Conservation (phyloP, 2,113 vertebrate species). For the Podilymbus podiceps region DNA sequence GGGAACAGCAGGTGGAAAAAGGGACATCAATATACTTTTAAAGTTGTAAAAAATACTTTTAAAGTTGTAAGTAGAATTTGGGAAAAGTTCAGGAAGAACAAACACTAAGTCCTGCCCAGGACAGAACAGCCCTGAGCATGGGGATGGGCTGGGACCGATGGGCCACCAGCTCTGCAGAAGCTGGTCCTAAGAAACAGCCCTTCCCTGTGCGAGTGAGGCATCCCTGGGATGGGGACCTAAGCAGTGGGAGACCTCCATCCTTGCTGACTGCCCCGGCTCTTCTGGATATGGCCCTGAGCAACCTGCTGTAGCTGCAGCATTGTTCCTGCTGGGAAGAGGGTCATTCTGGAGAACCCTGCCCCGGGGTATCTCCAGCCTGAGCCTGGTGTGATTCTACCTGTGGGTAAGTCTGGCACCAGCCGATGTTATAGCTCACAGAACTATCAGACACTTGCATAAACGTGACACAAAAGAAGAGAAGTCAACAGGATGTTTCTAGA, state of each 20-base stretch:
- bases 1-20: background rate
- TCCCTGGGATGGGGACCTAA: rapidly evolving
- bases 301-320: background rate
- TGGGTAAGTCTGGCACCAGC: background rate
- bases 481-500: background rate
- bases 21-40: background rate
- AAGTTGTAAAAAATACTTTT: background rate
- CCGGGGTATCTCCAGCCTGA: background rate
- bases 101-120: background rate
- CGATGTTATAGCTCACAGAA: background rate
- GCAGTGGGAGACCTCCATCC: background rate
- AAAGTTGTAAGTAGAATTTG: background rate
- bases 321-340: background rate
- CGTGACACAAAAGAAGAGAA: background rate
- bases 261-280: rapidly evolving
- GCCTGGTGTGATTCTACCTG: background rate
- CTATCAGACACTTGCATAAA: background rate
- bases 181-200: background rate
- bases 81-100: background rate
- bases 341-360: rapidly evolving
- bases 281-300: background rate
- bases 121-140: background rate
- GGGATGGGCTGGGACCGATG: background rate
- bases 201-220: rapidly evolving
- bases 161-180: background rate